A percentile compares a stretch with the other conserved stretches of the same genome.
phyloP scores from a whole-genome alignment of 2,797 vertebrate genomes.

The Remorina albescens region DNA sequence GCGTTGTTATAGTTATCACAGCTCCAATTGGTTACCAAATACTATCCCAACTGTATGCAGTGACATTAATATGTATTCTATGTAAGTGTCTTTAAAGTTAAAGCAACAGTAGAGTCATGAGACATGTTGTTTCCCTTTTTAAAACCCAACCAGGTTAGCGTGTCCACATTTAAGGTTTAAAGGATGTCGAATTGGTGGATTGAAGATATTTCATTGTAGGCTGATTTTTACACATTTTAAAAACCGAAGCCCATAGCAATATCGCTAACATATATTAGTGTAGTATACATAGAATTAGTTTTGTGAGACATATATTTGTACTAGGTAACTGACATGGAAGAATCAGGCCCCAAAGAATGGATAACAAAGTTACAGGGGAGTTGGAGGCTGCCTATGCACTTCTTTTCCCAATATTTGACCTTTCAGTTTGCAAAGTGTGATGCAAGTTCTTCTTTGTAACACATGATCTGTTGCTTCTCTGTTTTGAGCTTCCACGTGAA shows the following conservation, averaged over 20 bases:
- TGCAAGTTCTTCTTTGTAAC: not conserved
- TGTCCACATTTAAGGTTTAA: slow-evolving; percentile 7
- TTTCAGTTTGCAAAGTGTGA: not conserved
- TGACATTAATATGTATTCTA: not conserved
- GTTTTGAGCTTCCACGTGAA: not conserved
- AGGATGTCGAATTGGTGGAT: not conserved
- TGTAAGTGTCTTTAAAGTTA: not conserved
- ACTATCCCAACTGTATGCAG: not conserved
- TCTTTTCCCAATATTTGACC: slow-evolving; percentile 10
- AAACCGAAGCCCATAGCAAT: not conserved
- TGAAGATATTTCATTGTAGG: no score
- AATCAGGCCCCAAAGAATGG: not conserved
- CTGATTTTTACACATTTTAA: no score
- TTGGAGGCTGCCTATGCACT: not conserved
- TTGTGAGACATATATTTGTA: not conserved
- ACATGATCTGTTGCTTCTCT: slow-evolving; percentile 12
- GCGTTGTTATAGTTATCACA: slow-evolving; percentile 1
- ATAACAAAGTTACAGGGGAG: not conserved
- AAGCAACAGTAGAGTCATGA: not conserved
- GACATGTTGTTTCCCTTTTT: slow-evolving; percentile 7
- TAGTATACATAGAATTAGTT: no score
- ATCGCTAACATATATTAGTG: not conserved
- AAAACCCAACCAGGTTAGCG: not conserved
- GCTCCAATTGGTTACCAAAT: not conserved
- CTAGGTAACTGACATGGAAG: not conserved